Conservation (phyloP, 2,797 vertebrate genomes). For the Nannoperca australis region DNA sequence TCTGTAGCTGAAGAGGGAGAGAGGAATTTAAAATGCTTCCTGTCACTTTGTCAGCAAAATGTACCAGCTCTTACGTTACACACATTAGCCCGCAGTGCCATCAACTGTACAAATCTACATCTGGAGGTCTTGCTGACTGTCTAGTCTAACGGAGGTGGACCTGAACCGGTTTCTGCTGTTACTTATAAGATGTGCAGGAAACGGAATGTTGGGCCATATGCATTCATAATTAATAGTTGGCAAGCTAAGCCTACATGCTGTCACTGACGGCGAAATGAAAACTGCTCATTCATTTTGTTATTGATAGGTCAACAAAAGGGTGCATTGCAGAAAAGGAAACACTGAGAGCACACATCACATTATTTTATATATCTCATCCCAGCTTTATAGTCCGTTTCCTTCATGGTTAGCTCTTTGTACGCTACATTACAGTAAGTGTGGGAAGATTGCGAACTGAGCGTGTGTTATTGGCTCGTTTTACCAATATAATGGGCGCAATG, state of each 20-base stretch:
- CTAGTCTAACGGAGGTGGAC: not conserved
- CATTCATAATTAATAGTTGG: not conserved
- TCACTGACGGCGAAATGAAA: not conserved
- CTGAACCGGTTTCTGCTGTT: not conserved
- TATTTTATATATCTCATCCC: not conserved
- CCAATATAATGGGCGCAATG: not conserved
- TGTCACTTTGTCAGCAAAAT: conserved; percentile 58
- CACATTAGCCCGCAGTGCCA: conserved; percentile 15
- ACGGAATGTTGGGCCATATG: not conserved
- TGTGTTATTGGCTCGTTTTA: not conserved
- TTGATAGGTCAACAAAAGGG: not conserved
- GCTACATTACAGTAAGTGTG: not conserved
- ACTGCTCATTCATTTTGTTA: not conserved
- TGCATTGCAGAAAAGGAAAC: not conserved
- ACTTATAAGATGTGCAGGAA: not conserved
- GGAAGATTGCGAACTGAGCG: not conserved
- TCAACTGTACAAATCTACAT: not conserved
- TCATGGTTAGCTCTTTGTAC: not conserved
- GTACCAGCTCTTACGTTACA: conserved; percentile 13
- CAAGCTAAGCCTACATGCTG: not conserved
- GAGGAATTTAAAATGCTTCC: conserved; percentile 58
- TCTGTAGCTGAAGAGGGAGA: not conserved
- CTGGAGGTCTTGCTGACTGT: conserved; percentile 4
- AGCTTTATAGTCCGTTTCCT: not conserved
- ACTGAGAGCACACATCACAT: not conserved